Percentiles rank a stretch among this genome's conserved stretches.
Conservation (phyloP, 1,140 invertebrate species). For the Dolichoris vasculosae region DNA sequence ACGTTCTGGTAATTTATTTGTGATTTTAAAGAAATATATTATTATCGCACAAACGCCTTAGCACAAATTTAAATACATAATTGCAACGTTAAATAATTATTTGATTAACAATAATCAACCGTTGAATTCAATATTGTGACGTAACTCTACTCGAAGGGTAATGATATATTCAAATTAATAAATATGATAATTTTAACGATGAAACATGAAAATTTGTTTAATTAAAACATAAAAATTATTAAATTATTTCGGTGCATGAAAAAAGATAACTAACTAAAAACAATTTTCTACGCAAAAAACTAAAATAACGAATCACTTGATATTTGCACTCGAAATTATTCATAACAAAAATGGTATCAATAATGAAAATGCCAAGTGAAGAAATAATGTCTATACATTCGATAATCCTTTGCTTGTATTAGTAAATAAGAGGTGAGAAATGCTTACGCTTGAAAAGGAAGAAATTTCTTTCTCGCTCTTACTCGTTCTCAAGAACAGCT, state of each 20-base stretch:
- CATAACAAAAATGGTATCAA: neutral
- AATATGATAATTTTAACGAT: neutral
- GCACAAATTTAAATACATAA: neutral
- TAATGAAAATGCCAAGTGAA: neutral
- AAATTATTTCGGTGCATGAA: too few species aligned
- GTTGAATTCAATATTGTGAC: neutral
- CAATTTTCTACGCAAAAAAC: neutral
- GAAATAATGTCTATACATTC: neutral
- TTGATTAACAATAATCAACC: neutral
- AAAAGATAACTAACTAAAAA: too few species aligned
- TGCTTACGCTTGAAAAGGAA: neutral
- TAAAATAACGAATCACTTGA: neutral
- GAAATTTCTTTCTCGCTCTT: neutral
- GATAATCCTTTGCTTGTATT: constrained; percentile 21
- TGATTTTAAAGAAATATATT: neutral
- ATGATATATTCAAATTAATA: too few species aligned
- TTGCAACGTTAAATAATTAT: neutral
- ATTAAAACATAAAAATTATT: too few species aligned
- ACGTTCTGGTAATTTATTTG: neutral
- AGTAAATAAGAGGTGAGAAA: constrained; percentile 38
- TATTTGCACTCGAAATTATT: neutral
- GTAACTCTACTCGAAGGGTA: neutral
- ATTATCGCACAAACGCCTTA: neutral
- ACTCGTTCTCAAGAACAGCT: neutral
- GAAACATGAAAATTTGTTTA: too few species aligned